These are phyloP conservation scores for Malacosoma neustria DNA, from an alignment of 2,888 invertebrate species.

Conservation along the genomic window DNA sequence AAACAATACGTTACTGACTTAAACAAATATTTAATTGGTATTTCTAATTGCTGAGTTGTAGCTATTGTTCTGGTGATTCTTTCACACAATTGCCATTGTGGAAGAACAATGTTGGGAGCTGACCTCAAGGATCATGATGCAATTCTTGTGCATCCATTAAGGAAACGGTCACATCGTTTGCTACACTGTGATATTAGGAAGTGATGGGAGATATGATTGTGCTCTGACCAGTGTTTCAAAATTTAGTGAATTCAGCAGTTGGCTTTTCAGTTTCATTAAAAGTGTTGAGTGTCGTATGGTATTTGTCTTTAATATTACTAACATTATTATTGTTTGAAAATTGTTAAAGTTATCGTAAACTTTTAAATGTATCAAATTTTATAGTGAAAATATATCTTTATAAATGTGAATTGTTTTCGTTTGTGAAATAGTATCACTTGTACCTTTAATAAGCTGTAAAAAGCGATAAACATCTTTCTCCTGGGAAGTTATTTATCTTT, in stretches of 20 bases:
- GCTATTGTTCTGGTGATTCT: conserved; percentile 59
- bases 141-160: conserved; percentile 34
- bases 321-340: too few species aligned
- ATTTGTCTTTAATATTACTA: too few species aligned
- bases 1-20: conserved; percentile 36
- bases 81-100: conserved; percentile 71
- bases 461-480: not conserved
- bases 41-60: conserved; percentile 58
- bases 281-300: too few species aligned
- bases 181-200: conserved; percentile 11
- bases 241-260: too few species aligned
- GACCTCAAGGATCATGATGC: conserved; percentile 58
- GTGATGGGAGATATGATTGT: conserved; percentile 3
- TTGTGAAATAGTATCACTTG: not conserved
- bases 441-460: not conserved
- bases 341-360: too few species aligned
- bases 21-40: conserved; percentile 63
- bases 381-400: not conserved
- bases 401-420: not conserved
- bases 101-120: conserved; percentile 67
- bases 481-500: not conserved
- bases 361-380: too few species aligned
- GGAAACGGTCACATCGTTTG: conserved; percentile 31
- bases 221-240: not conserved
- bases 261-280: too few species aligned